Base-by-base conservation (phyloP, 2,888 invertebrate genomes). In the Melitaea athalia region DNA sequence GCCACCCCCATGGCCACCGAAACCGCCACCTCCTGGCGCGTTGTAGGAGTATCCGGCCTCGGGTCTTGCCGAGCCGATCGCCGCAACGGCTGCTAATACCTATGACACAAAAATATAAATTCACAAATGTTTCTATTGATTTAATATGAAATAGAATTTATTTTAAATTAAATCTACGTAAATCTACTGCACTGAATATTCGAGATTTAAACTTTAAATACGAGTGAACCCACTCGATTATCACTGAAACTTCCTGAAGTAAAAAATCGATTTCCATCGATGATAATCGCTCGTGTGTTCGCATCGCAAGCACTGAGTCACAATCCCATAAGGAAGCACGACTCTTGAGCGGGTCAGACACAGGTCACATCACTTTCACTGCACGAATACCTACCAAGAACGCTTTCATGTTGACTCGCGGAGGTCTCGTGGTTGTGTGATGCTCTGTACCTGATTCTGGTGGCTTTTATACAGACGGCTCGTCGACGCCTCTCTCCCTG, bases 31-130 rank as follows among this genome's bases (percentile, higher is more conserved):
- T 68, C 90, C 88, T 69, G 92, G 92, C 64, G 92, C 91, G 85
- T 85, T 91, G 87, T 93, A 94, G 85, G 94, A 94, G 85, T 94
- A 94, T 78, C 94, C 94, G 81, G 94, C 94, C 85, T 94, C 94
- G 83, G 94, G 94, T 72, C 94, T 89, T 68, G 93, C 94, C 83
- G 93, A 92, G 81, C 93, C 93, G 83, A 93, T 87, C 68, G 93
- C 93, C 87, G 94, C 89, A 74, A 94, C 90, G 86, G 92, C 93
- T 79, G 92, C 92, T 79, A 92, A 86, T 86, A 92, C 92, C 92
- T 92, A 85, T 79, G 75, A 77, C 76, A 83, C 77, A 81, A 83
- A 81, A 77, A 76, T 33, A 62, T 47, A 50, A 17, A 68, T 64
- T 49, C 63, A 64, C 61, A 62, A 55, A 49, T 68, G 59, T 47